These are phyloP conservation scores for Tribolium freemani DNA, from an alignment of 2,888 invertebrate species.

Conservation along the genomic window DNA sequence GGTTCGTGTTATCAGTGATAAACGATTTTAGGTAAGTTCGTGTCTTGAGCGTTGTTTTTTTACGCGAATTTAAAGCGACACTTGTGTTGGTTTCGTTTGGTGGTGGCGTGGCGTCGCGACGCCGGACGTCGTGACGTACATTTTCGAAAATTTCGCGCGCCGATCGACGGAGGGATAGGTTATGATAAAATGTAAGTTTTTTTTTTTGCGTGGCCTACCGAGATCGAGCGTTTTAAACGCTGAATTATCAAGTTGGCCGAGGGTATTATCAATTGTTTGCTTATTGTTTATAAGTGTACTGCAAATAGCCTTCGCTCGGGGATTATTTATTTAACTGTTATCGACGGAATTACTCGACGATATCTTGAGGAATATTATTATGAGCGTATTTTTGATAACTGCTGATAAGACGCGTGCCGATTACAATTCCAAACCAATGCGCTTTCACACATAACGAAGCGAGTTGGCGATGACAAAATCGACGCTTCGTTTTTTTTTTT, in stretches of 20 bases:
- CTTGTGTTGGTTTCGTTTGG: neutral
- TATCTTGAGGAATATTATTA: conserved; percentile 23
- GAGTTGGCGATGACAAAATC: too few species aligned
- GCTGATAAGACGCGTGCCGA: neutral
- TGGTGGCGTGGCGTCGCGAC: conserved; percentile 10
- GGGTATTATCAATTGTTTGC: conserved; percentile 29
- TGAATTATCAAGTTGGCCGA: conserved; percentile 12
- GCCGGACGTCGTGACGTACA: neutral
- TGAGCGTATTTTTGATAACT: conserved; percentile 19
- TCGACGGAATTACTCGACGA: conserved; percentile 26
- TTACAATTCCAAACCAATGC: neutral
- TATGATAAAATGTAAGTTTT: conserved; percentile 33
- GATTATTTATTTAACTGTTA: conserved; percentile 39
- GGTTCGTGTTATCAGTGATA: conserved; percentile 59
- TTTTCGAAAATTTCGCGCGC: conserved; percentile 22
- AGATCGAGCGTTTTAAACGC: neutral
- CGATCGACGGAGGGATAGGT: neutral
- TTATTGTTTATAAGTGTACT: conserved; percentile 27
- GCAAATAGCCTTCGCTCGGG: conserved; percentile 32
- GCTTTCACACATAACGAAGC: neutral
- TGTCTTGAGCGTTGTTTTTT: neutral
- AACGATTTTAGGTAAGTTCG: conserved; percentile 58
- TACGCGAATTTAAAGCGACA: neutral
- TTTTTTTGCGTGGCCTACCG: neutral
- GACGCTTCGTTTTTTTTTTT: neutral